These are phyloP conservation scores for Mus spretus DNA, from an alignment of 2,797 vertebrate genomes.

Conservation along the genomic window DNA sequence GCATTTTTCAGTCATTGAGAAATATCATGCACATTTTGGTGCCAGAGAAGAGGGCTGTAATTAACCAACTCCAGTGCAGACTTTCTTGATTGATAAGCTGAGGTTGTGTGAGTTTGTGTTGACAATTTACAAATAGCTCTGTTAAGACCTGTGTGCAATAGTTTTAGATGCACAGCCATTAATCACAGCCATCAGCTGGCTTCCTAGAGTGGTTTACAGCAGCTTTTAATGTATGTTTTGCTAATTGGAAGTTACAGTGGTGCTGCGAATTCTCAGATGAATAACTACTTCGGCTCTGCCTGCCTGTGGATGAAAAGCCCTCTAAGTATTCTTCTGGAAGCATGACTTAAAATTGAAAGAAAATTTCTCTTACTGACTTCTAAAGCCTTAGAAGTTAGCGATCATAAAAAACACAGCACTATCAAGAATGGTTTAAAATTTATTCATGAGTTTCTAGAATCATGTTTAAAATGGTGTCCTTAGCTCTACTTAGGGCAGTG, in stretches of 20 bases:
- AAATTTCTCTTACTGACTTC: constrained; percentile 80
- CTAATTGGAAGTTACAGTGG: constrained; percentile 78
- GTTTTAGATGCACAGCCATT: background rate
- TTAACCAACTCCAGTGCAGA: constrained; percentile 38
- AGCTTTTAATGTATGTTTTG: constrained; percentile 76
- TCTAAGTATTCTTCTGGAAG: constrained; percentile 76
- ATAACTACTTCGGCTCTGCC: constrained; percentile 60
- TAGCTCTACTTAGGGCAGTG: constrained; percentile 76
- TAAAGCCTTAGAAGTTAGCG: constrained; percentile 81
- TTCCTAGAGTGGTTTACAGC: constrained; percentile 64
- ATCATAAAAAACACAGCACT: constrained; percentile 13
- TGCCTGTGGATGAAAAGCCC: constrained; percentile 50
- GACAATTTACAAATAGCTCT: constrained; percentile 62
- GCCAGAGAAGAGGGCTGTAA: background rate
- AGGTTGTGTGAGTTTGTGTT: background rate
- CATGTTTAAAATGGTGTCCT: constrained; percentile 58
- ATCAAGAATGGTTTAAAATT: constrained; percentile 76
- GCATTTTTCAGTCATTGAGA: constrained; percentile 60
- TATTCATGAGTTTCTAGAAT: constrained; percentile 81
- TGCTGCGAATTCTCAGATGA: constrained; percentile 77
- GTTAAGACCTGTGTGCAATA: background rate
- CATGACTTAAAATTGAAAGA: constrained; percentile 77
- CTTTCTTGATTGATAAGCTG: background rate
- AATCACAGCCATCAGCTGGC: constrained; percentile 56
- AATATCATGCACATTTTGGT: background rate